Conservation (phyloP, 2,113 vertebrate genomes). For the Cavia aperea region DNA sequence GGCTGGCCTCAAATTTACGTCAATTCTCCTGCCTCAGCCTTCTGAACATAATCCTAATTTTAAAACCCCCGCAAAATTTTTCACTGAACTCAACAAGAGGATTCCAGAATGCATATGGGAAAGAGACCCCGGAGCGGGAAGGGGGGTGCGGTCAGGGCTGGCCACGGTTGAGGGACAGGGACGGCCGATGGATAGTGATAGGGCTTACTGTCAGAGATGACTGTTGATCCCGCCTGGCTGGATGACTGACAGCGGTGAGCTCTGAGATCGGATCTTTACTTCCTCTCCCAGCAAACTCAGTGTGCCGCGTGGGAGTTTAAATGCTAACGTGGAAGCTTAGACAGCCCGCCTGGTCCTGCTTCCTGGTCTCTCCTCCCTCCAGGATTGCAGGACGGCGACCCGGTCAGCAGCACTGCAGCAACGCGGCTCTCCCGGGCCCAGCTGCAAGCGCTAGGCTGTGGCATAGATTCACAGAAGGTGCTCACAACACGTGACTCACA, state of each 20-base stretch:
- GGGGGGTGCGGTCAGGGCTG: background rate
- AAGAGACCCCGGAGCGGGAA: background rate
- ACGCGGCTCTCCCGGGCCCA: background rate
- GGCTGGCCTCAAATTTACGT: background rate
- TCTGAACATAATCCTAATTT: background rate
- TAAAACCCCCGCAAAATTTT: background rate
- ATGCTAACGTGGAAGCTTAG: background rate
- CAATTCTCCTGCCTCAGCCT: background rate
- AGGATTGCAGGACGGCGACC: too few species aligned
- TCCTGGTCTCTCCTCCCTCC: background rate
- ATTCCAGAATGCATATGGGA: background rate
- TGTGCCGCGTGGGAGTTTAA: background rate
- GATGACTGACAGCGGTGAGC: background rate
- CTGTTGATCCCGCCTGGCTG: accelerated
- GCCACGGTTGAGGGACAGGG: background rate
- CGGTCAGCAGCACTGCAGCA: background rate
- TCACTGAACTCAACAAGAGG: background rate
- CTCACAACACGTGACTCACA: background rate
- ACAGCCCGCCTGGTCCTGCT: background rate
- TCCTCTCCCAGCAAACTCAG: background rate
- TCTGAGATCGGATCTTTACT: background rate
- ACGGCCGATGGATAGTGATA: too few species aligned
- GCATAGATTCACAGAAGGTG: background rate
- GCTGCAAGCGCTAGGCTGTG: background rate
- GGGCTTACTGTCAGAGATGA: background rate